Evolutionary conservation across 2,888 invertebrate genomes (phyloP).

Genomic region (Papilio elwesi): DNA sequence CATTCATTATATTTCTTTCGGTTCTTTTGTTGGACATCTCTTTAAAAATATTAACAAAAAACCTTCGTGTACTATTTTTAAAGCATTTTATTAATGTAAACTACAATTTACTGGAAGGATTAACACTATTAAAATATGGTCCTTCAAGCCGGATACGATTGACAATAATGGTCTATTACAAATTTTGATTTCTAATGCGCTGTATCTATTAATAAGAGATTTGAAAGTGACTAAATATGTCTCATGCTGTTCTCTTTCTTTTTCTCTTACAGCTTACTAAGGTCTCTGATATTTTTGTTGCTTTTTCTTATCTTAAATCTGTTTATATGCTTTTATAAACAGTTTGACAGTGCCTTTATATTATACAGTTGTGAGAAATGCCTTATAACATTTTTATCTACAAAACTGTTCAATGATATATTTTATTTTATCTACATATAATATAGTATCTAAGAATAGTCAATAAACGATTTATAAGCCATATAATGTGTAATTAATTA

Average conservation of each 20-base stretch:
- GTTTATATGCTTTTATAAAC: constrained; percentile 1
- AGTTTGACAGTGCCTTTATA: constrained; percentile 33
- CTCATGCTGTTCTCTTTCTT: background rate
- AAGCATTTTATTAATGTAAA: background rate
- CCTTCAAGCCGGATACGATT: constrained; percentile 12
- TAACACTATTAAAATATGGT: background rate
- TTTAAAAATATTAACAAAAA: background rate
- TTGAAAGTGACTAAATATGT: background rate
- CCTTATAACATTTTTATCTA: constrained; percentile 1
- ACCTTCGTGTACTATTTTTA: background rate
- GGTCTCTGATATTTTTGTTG: too few relatives aligned
- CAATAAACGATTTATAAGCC: constrained; percentile 12
- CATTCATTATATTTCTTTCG: constrained; percentile 22
- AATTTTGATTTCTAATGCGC: background rate
- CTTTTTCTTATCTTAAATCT: background rate
- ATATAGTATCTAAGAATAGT: background rate
- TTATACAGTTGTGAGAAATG: constrained; percentile 4
- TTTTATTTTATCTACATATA: constrained; percentile 15
- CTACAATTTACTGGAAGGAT: background rate
- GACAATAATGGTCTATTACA: background rate
- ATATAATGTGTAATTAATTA: background rate
- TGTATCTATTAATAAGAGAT: background rate
- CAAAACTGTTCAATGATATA: constrained; percentile 5
- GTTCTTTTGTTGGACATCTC: background rate
- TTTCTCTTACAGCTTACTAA: background rate